Evolutionary conservation across 2,113 vertebrate species (phyloP), one percentile per base, ranked within the genome.

Genomic region (Lontra canadensis): DNA sequence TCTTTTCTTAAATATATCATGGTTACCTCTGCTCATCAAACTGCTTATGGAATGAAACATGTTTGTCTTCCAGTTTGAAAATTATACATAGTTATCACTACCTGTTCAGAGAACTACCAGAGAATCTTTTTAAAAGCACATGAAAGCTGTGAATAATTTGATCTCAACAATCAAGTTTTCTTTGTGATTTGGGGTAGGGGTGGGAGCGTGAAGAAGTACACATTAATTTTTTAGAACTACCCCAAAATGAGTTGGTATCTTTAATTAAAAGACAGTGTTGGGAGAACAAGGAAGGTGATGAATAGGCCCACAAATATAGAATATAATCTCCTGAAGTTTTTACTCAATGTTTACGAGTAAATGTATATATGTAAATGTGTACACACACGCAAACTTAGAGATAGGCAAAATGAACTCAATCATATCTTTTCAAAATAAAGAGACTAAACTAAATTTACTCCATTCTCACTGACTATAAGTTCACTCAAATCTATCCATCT

Each of bases 91-190:
- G 49, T 63, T 87, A 94, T 34, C 65, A 93, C 14, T 61, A 44
- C 44, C 63, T 85, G 42, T 78, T 82, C 29, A 81, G 49, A 84
- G 0, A 95, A 34, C 18, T 88, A 67, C 26, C 85, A 71, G 90
- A 63, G 17, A 55, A 94, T 15, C 36, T 55, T 47, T 95, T 94
- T 49, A 69, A 96, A 95, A 95, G 36, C 52, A 55, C 69, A 55
- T 63, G 52, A 94, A 69, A 96, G 57, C 12, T 83, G 26, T 90
- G 26, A 90, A 34, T 59, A 90, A 23, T 57, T 82, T 49, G 29
- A 71, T 76, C 96, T 95, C 57, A 97, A 95, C 15, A 74, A 96
- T 81, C 49, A 87, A 83, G 26, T 93, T 91, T 95, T 90, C 36
- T 78, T 44, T 90, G 25, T 78, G 55, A 39, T 25, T 78, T 94